Evolutionary conservation across 2,113 vertebrate species (phyloP), one percentile per base, ranked within the genome.

Genomic region (Ciconia stormi): DNA sequence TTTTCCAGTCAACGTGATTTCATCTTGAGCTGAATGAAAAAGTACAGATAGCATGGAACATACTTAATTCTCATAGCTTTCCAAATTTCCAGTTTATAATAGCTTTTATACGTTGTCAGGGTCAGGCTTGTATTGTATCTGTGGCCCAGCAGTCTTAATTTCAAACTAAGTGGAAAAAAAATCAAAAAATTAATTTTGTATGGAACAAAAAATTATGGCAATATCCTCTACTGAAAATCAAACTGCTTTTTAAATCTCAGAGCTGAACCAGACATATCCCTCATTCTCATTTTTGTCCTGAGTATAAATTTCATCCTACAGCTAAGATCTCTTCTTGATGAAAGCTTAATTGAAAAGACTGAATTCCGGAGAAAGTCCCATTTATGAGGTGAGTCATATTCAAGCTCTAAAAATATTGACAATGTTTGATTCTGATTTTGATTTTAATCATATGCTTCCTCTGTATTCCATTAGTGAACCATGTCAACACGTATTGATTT

Each of bases 351-450:
- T 74, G 30, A 78, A 92, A 91, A 87, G 47, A 49, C 34, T 76
- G 36, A 74, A 76, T 95, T 92, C 40, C 11, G 12, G 47, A 87
- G 29, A 86, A 95, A 71, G 14, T n/a, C 17, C n/a, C 49, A 23
- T 47, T 89, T 95, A 67, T 88, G 71, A 90, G n/a, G 23, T 93
- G 76, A 96, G 19, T 86, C 82, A 56, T 93, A 78, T 83, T 63
- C 47, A 62, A 93, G 32, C 22, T 84, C 65, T 93, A 82, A 92
- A 96, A 89, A 66, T 59, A 89, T 22, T 88, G 76, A 49, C 30
- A 77, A 5, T 59, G 7, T 71, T 82, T 93, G 47, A 72, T 94
- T 78, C 47, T 74, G 62, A 67, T 78, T 89, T 82, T 94, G 13
- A 76, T 87, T 91, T 94, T 79, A 89, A 79, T 93, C 61, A 63